Evolutionary conservation across 2,888 invertebrate genomes (phyloP).

Genomic region (Scelioninae gen. 1): DNA sequence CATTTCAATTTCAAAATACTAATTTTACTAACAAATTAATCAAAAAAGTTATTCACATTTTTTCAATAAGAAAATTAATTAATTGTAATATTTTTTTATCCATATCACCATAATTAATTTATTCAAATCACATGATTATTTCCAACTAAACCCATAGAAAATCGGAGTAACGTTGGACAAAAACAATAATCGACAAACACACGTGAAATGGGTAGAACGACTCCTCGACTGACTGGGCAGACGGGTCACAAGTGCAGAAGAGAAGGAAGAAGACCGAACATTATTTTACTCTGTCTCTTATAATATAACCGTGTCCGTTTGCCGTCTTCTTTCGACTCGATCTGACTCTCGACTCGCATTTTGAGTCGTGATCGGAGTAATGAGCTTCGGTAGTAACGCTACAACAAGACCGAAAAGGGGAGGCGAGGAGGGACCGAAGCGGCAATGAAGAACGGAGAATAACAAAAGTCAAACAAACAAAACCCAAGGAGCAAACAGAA

Average conservation of each 20-base stretch:
- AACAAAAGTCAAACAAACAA: conserved; percentile 66
- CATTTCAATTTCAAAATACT: too few species aligned
- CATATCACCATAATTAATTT: too few species aligned
- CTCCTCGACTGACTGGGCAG: conserved; percentile 53
- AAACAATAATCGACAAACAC: conserved; percentile 34
- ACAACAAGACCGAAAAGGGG: conserved; percentile 62
- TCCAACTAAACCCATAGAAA: not conserved
- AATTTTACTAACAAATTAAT: too few species aligned
- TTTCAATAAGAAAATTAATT: too few species aligned
- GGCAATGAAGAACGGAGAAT: conserved; percentile 22
- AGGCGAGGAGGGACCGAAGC: conserved; percentile 73
- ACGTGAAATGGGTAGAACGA: conserved; percentile 20
- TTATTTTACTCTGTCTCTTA: conserved; percentile 81
- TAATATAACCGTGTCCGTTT: conserved; percentile 83
- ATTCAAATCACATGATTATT: not conserved
- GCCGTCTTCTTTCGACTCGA: conserved; percentile 77
- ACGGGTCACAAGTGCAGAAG: too few species aligned
- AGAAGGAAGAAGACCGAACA: conserved; percentile 77
- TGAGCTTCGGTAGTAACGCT: conserved; percentile 80
- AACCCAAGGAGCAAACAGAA: conserved; percentile 60
- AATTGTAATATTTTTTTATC: too few species aligned
- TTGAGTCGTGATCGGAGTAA: conserved; percentile 84
- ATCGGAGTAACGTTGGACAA: not conserved
- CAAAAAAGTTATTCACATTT: too few species aligned
- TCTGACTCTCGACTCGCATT: conserved; percentile 80